Conservation (phyloP, 2,888 invertebrate species). For the Protodeltote pygarga region DNA sequence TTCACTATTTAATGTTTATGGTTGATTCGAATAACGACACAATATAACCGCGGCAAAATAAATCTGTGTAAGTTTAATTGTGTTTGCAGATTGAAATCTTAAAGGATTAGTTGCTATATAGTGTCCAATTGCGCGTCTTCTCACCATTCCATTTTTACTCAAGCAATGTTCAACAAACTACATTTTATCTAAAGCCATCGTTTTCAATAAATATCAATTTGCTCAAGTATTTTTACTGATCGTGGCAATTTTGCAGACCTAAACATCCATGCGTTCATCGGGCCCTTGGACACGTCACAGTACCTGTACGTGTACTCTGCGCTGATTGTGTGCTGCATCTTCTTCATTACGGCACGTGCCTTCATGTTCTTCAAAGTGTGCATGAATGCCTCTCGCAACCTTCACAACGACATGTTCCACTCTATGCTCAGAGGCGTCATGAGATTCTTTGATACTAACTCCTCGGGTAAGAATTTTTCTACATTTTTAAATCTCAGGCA, state of each 20-base stretch:
- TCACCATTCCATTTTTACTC: neutral
- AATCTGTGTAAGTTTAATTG: too few relatives aligned
- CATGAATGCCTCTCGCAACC: slow-evolving; percentile 90
- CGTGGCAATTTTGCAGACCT: slow-evolving; percentile 63
- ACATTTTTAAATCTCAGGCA: too few relatives aligned
- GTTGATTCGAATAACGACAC: too few relatives aligned
- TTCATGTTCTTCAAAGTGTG: slow-evolving; percentile 91
- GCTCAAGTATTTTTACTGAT: neutral
- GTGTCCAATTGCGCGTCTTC: too few relatives aligned
- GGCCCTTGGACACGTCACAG: slow-evolving; percentile 77
- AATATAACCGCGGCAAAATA: too few relatives aligned
- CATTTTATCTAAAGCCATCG: too few relatives aligned
- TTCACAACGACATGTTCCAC: slow-evolving; percentile 95
- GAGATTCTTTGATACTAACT: slow-evolving; percentile 95
- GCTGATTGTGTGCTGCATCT: slow-evolving; percentile 80
- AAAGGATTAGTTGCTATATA: too few relatives aligned
- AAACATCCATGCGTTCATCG: slow-evolving; percentile 77
- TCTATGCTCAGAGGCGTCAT: slow-evolving; percentile 92
- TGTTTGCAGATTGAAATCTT: too few relatives aligned
- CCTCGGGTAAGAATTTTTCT: slow-evolving; percentile 91
- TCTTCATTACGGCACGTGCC: slow-evolving; percentile 87
- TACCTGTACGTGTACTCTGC: slow-evolving; percentile 80
- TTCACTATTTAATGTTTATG: too few relatives aligned
- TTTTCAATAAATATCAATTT: too few relatives aligned
- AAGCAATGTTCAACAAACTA: too few relatives aligned